Base-by-base conservation (phyloP, 2,888 invertebrate species). In the Hartigia nigra region DNA sequence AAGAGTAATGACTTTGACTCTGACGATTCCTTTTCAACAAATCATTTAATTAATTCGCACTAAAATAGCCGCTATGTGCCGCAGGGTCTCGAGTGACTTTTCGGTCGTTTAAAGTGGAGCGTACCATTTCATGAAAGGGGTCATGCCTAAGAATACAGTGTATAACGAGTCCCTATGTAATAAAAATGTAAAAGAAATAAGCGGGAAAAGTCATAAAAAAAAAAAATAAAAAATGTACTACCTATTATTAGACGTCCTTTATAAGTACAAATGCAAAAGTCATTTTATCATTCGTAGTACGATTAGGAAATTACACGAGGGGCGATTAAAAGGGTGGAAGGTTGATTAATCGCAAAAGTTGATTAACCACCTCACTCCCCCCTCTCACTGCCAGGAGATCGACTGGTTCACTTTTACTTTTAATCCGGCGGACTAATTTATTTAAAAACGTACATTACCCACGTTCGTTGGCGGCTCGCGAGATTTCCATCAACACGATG, bases 1-100 rank as follows among this genome's bases (percentile, higher is more conserved):
- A 82, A 80, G 82, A 82, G 78, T 82, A 82, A 80, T 74, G 78
- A 12, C 35, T 69, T 39, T 37, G 75, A 75, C 79, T 78, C 79
- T 74, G 72, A 70, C 74, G 74, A 37, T 78, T 75, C 39, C 36
- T n/a, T n/a, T 39, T 31, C 69, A 70, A 14, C 74, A 34, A 34
- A 35, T 37, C 69, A 74, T 70, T 39, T 69, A 76, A 81, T 80
- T 79, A 80, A 81, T 81, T 76, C 74, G 77, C 69, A 77, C 79
- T 79, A 74, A 81, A 81, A 77, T 39, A 72, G 39, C 11, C 35
- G 55, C 55, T 55, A 55, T 55, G 55, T 23, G 23, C 23, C 9
- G 55, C 23, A 23, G 55, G 55, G 9, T 55, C 23, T 55, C 55
- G 23, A 55, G 55, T 23, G 55, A 55, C 55, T 55, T 55, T 55